A percentile compares a stretch with the other conserved stretches of the same genome.
Evolutionary conservation across 2,113 vertebrate genomes (phyloP).

Genomic region (Elaphurus davidianus): DNA sequence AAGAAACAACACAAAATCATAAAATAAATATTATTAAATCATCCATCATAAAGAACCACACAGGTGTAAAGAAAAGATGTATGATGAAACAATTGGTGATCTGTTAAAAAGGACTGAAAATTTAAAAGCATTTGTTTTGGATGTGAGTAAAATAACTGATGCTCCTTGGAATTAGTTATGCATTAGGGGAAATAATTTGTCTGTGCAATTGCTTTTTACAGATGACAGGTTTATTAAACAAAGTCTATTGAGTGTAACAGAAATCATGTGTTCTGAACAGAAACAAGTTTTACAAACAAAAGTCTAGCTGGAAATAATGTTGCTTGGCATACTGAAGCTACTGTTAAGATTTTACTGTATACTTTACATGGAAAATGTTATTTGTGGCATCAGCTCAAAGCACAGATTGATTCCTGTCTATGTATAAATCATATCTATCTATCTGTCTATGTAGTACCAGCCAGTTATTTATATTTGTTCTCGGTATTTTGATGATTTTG

Average conservation of each 20-base stretch:
- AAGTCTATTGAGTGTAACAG: not conserved
- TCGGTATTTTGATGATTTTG: not conserved
- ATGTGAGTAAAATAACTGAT: not conserved
- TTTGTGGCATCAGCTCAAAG: not conserved
- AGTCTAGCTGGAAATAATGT: not conserved
- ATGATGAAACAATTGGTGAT: not conserved
- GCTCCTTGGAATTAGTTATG: not conserved
- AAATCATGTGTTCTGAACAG: not conserved
- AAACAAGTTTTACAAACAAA: constrained; percentile 4
- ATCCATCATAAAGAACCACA: not conserved
- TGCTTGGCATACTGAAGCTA: not conserved
- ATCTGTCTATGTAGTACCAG: not conserved
- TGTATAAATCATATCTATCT: not conserved
- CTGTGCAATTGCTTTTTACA: constrained; percentile 14
- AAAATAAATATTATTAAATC: not conserved
- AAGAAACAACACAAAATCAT: not conserved
- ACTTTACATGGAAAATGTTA: not conserved
- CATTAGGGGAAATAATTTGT: not conserved
- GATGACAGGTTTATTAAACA: constrained; percentile 37
- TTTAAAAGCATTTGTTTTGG: not conserved
- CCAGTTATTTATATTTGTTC: not conserved
- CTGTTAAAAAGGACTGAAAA: not conserved
- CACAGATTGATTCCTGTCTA: not conserved
- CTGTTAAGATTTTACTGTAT: not conserved
- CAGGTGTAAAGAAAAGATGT: not conserved